Evolutionary conservation across 2,113 vertebrate species (phyloP).

Genomic region (Acanthisitta chloris): DNA sequence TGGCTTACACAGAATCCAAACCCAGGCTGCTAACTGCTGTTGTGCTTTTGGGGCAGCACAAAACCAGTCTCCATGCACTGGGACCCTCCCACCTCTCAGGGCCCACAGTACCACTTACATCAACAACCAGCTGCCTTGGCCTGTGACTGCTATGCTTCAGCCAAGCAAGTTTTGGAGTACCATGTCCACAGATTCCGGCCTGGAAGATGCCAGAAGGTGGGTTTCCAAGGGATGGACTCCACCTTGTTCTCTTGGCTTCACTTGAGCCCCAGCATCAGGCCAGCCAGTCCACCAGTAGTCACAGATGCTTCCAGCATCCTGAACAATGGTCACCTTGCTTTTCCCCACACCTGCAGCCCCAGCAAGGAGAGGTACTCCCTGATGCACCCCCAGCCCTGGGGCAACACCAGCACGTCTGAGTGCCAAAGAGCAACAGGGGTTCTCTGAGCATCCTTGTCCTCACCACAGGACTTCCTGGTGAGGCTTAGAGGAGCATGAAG

Average conservation of each 20-base stretch:
- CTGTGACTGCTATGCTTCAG: accelerated
- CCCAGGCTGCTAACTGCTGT: not conserved
- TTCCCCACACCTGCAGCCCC: not conserved
- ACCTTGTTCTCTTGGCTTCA: not conserved
- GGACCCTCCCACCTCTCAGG: not conserved
- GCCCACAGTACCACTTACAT: not conserved
- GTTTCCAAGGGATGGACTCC: not conserved
- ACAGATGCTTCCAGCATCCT: not conserved
- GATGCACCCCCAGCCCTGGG: not conserved
- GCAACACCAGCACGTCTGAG: not conserved
- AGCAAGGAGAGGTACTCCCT: not conserved
- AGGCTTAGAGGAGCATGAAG: accelerated
- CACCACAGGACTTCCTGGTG: not conserved
- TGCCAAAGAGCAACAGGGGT: not conserved
- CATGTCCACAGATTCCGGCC: accelerated
- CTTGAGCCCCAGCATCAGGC: not conserved
- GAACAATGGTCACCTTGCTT: not conserved
- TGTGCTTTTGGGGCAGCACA: not conserved
- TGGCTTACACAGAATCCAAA: not conserved
- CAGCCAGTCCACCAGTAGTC: not conserved
- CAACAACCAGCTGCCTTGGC: not conserved
- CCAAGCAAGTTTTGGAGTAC: not conserved
- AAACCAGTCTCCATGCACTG: not conserved
- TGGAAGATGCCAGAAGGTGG: not conserved
- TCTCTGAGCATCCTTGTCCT: accelerated